Evolutionary conservation across 2,113 vertebrate species (phyloP).

Genomic region (Camelus bactrianus): DNA sequence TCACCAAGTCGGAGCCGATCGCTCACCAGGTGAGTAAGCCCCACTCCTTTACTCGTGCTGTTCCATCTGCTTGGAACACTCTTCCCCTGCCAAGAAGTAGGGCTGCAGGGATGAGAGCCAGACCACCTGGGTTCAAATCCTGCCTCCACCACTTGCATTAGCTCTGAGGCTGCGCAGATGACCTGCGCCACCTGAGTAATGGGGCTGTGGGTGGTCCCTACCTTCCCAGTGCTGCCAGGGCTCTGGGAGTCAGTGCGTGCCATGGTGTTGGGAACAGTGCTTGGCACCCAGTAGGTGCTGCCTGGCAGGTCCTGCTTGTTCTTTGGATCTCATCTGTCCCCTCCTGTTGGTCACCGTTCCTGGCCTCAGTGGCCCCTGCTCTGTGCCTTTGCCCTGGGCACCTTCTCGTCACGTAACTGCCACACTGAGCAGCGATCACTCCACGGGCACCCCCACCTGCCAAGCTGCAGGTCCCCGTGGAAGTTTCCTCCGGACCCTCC

Average conservation of each 20-base stretch:
- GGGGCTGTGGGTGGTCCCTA: neutral
- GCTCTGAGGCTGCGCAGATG: no score
- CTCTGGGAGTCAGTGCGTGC: fast-evolving
- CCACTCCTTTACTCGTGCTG: neutral
- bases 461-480: neutral
- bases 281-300: neutral
- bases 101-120: neutral
- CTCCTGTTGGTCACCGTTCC: neutral
- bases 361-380: neutral
- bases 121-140: neutral
- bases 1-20: no score
- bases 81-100: neutral
- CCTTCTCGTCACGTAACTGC: neutral
- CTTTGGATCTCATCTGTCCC: neutral
- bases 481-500: neutral
- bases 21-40: neutral
- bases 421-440: neutral
- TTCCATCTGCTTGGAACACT: neutral
- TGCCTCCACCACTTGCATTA: no score
- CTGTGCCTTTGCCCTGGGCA: neutral
- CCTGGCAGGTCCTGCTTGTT: neutral
- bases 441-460: fast-evolving
- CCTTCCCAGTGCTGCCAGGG: neutral
- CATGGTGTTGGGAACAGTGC: neutral
- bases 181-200: neutral